Evolutionary conservation across 64 coral and sea anemone genomes (phyloP), one percentile per base, ranked within the genome.

Genomic region (Porites lutea): DNA sequence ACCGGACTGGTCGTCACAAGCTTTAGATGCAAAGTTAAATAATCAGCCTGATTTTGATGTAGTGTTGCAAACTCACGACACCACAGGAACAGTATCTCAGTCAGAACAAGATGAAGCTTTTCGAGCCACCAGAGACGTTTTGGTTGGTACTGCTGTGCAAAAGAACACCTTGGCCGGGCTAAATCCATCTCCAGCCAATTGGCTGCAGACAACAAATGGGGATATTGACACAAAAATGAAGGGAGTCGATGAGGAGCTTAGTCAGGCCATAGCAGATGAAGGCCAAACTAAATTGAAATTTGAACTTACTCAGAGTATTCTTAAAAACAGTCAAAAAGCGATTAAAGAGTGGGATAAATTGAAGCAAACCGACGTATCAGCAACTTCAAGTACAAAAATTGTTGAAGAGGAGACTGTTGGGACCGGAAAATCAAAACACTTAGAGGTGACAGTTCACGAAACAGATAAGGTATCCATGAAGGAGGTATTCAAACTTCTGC

Each of bases 401-500:
- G 58, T 88, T 88, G 71, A 75, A 15, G 86, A 88, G 2, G 4
- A 71, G 49, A 76, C 22, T 0, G 86, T 75, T 43, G 23, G 51
- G 13, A 58, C n/a, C 4, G 86, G 86, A 8, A 88, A 75, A 9
- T 60, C 52, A 21, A 52, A 88, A 52, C 13, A 73, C 65, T 16
- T 70, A 22, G 68, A 87, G 54, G 87, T 89, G 12, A 89, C 2
- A 43, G 11, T 89, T 89, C 53, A 89, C 37, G 87, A 76, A 89
- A 78, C 72, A 5, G 51, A 77, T 47, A 60, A 77, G 52, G 7
- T 89, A 2, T 16, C 71, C 46, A 16, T 79, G 46, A 90, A 79
- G 67, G 59, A 78, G 3, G 11, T 59, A 20, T 90, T 90, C n/a
- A 90, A 69, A 68, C 3, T 68, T 8, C 13, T 90, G 13, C 88